These are phyloP conservation scores for Cossypha dichroa DNA, from an alignment of 2,797 vertebrate genomes.

Conservation along the genomic window DNA sequence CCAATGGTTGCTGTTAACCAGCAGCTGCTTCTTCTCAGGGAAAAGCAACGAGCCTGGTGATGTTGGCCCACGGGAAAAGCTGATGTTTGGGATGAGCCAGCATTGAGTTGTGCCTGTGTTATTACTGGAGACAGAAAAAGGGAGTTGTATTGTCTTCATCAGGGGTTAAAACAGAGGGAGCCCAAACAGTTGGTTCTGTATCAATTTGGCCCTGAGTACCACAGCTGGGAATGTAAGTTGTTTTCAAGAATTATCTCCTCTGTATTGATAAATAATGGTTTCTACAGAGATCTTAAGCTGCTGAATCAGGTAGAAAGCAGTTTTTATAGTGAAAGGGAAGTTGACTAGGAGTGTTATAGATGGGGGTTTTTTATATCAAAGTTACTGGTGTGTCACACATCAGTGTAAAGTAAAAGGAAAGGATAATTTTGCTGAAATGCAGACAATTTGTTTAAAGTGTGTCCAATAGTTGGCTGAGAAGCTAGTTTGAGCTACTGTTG, in stretches of 20 bases:
- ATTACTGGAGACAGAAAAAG: neutral
- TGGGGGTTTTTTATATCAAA: neutral
- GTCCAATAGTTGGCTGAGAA: neutral
- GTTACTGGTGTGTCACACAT: neutral
- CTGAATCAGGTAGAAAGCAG: neutral
- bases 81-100: neutral
- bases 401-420: neutral
- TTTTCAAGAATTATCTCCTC: neutral
- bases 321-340: neutral
- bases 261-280: neutral
- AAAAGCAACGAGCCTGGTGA: neutral
- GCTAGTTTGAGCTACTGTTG: neutral
- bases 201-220: neutral
- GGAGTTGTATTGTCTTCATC: rapidly evolving
- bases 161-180: neutral
- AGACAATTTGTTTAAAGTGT: neutral
- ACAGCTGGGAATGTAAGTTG: neutral
- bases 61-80: neutral
- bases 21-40: neutral
- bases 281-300: neutral
- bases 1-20: neutral
- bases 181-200: neutral
- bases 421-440: neutral
- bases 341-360: rapidly evolving
- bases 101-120: rapidly evolving